Percentiles rank a stretch among this genome's conserved stretches.
phyloP scores from a whole-genome alignment of 1,140 invertebrate species.

The Macrosteles quadrilineatus region DNA sequence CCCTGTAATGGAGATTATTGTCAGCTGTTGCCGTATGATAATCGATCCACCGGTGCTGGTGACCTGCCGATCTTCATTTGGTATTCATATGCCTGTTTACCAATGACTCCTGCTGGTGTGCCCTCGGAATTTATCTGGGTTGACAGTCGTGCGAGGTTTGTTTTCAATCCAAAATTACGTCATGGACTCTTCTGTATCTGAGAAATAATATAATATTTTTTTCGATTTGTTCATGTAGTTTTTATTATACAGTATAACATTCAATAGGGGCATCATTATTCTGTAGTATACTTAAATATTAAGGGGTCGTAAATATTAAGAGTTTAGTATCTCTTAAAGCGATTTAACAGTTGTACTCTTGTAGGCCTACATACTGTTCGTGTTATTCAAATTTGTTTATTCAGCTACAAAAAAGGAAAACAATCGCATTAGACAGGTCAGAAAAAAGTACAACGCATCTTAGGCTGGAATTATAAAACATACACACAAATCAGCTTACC shows the following conservation, averaged over 20 bases:
- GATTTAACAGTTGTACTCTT: too few relatives aligned
- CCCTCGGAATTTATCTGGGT: not conserved
- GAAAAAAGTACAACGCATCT: too few relatives aligned
- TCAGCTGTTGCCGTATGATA: conserved; percentile 6
- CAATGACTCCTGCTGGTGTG: not conserved
- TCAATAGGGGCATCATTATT: not conserved
- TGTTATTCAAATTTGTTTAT: too few relatives aligned
- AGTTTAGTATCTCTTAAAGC: too few relatives aligned
- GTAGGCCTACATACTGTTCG: too few relatives aligned
- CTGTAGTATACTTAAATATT: too few relatives aligned
- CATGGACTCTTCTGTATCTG: not conserved
- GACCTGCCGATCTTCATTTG: conserved; percentile 17
- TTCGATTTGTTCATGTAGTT: not conserved
- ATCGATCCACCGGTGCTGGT: conserved; percentile 12
- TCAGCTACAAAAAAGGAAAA: too few relatives aligned
- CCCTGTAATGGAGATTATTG: too few relatives aligned
- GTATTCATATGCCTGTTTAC: conserved; percentile 12
- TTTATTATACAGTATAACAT: not conserved
- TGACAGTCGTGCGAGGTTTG: not conserved
- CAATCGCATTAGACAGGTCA: too few relatives aligned
- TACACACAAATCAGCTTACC: too few relatives aligned
- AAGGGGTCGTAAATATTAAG: too few relatives aligned
- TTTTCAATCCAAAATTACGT: not conserved
- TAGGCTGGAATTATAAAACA: too few relatives aligned
- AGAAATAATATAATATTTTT: not conserved